A percentile compares a stretch with the other conserved stretches of the same genome.
phyloP scores from a whole-genome alignment of 2,113 vertebrate species.

The Cavia porcellus region DNA sequence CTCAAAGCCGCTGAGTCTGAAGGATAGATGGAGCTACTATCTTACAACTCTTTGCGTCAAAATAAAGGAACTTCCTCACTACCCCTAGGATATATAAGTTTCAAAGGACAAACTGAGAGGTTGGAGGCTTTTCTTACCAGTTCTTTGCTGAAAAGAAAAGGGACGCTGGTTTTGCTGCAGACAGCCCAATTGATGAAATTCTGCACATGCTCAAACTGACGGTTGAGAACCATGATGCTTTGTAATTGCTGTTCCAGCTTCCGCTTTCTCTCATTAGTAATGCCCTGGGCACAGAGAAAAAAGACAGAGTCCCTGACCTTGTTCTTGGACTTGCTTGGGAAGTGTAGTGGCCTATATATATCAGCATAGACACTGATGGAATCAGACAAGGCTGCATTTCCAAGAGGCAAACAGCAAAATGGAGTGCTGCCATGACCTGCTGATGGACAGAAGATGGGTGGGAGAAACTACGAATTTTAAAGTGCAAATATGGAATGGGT shows the following conservation, averaged over 20 bases:
- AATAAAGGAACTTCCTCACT: not conserved
- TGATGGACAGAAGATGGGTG: not conserved
- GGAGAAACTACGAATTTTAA: not conserved
- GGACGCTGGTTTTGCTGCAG: conserved; percentile 93
- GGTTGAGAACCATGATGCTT: conserved; percentile 93
- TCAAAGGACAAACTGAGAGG: not conserved
- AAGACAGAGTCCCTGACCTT: conserved; percentile 55
- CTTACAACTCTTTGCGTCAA: not conserved
- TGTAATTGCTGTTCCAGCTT: conserved; percentile 96
- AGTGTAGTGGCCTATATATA: not conserved
- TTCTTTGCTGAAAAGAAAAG: conserved; percentile 98
- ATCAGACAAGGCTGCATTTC: not conserved
- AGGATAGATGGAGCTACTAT: not conserved
- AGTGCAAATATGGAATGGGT: not conserved
- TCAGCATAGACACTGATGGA: not conserved
- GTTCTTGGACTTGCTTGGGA: not conserved
- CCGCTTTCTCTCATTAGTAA: conserved; percentile 94
- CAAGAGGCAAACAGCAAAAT: not conserved
- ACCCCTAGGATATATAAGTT: not conserved
- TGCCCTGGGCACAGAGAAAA: conserved; percentile 88
- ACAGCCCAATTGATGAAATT: conserved; percentile 98
- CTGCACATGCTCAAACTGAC: conserved; percentile 96
- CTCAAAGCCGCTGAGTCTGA: not conserved
- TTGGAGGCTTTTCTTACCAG: conserved; percentile 90
- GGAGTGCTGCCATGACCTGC: not conserved